These are phyloP conservation scores for Oncopodura yosiiana DNA, from an alignment of 1,140 invertebrate genomes.

Conservation along the genomic window DNA sequence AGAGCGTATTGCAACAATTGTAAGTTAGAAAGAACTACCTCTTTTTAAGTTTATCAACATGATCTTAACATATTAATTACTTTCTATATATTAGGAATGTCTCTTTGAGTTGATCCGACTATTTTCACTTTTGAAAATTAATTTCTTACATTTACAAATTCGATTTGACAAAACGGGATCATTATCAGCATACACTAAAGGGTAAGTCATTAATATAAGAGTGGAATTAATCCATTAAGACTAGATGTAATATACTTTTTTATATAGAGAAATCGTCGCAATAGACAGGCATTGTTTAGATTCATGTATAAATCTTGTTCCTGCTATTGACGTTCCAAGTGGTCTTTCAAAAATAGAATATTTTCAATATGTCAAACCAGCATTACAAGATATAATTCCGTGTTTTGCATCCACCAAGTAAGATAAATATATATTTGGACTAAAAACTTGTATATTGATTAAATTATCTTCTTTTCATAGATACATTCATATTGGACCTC, in stretches of 20 bases:
- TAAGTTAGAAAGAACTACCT: conserved; percentile 35
- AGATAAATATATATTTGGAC: conserved; percentile 20
- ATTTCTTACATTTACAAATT: conserved; percentile 50
- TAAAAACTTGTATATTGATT: background rate
- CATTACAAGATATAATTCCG: conserved; percentile 48
- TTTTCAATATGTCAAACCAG: conserved; percentile 48
- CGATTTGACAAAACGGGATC: conserved; percentile 45
- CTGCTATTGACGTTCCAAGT: conserved; percentile 49
- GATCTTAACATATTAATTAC: background rate
- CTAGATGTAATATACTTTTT: conserved; percentile 19
- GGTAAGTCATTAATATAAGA: conserved; percentile 37
- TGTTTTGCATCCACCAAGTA: conserved; percentile 45
- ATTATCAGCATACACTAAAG: conserved; percentile 46
- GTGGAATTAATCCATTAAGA: background rate
- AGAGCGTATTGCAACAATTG: conserved; percentile 51
- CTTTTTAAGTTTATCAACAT: background rate
- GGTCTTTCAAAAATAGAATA: conserved; percentile 40
- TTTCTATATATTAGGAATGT: conserved; percentile 43
- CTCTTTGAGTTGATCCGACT: conserved; percentile 50
- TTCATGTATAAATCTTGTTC: conserved; percentile 47
- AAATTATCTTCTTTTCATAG: conserved; percentile 38
- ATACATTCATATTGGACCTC: conserved; percentile 52
- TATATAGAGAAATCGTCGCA: conserved; percentile 50
- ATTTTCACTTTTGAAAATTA: conserved; percentile 53
- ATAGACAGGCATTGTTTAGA: conserved; percentile 54